Evolutionary conservation across 2,888 invertebrate species (phyloP).

Genomic region (Cremastinae sp.): DNA sequence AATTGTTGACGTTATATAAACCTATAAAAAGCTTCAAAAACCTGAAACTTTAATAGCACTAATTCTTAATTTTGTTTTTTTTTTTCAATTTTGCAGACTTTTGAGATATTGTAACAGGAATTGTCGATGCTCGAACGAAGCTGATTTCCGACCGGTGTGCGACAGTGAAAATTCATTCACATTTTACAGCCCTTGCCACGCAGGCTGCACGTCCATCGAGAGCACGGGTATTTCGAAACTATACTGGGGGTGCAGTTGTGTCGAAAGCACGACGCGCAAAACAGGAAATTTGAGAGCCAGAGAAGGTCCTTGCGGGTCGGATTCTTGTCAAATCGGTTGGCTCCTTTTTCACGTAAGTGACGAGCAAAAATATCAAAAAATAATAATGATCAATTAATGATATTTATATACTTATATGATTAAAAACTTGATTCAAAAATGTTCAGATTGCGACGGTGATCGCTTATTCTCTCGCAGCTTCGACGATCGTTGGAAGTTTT

Average conservation of each 20-base stretch:
- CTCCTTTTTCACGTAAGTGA: slow-evolving; percentile 78
- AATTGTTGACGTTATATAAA: neutral
- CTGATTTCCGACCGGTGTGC: slow-evolving; percentile 85
- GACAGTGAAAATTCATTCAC: slow-evolving; percentile 82
- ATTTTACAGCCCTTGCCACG: slow-evolving; percentile 88
- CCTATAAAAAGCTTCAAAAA: too few species aligned
- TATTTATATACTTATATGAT: neutral
- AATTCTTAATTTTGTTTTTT: slow-evolving; percentile 2
- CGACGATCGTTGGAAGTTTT: slow-evolving; percentile 81
- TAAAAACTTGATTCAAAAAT: neutral
- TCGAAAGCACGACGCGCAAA: slow-evolving; percentile 68
- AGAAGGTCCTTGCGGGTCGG: slow-evolving; percentile 82
- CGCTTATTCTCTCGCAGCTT: slow-evolving; percentile 78
- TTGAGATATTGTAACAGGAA: slow-evolving; percentile 82
- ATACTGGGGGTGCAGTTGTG: slow-evolving; percentile 82
- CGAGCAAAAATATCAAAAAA: neutral
- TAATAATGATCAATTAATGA: slow-evolving; percentile 9
- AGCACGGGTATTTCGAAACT: slow-evolving; percentile 80
- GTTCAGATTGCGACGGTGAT: slow-evolving; percentile 79
- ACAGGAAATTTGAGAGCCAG: slow-evolving; percentile 77
- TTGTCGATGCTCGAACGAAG: slow-evolving; percentile 82
- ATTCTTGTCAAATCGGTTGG: slow-evolving; percentile 81
- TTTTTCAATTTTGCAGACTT: slow-evolving; percentile 51
- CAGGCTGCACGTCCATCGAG: slow-evolving; percentile 83
- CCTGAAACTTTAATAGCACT: too few species aligned